Conservation (phyloP, 2,113 vertebrate species). For the Tenebrosternarchus preto region DNA sequence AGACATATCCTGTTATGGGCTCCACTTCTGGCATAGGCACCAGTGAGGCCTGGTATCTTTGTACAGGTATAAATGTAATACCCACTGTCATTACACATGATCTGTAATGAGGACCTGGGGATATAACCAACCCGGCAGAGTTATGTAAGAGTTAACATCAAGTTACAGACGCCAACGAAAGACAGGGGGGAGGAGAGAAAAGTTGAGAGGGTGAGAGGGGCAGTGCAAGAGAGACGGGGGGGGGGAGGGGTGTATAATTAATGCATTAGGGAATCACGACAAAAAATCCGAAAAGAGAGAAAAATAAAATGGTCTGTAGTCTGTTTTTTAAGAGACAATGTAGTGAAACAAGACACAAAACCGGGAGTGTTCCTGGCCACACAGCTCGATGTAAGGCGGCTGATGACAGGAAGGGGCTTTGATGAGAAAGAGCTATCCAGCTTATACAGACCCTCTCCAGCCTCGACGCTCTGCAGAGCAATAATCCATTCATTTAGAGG, state of each 20-base stretch:
- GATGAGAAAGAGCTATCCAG: not conserved
- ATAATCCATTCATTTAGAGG: slow-evolving; percentile 19
- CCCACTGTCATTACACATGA: slow-evolving; percentile 56
- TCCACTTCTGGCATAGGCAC: slow-evolving; percentile 53
- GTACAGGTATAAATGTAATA: slow-evolving; percentile 63
- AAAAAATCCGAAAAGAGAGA: not conserved
- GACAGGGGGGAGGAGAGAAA: not conserved
- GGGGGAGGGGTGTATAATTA: not conserved
- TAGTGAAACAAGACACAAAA: not conserved
- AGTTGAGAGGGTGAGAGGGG: not conserved
- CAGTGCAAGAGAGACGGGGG: not conserved
- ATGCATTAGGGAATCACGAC: not conserved
- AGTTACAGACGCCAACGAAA: slow-evolving; percentile 21
- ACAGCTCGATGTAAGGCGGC: not conserved
- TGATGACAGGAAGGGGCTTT: not conserved
- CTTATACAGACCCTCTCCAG: not conserved
- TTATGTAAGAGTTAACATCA: slow-evolving; percentile 54
- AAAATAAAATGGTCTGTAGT: not conserved
- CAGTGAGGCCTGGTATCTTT: slow-evolving; percentile 32
- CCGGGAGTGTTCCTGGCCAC: not conserved
- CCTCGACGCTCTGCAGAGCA: slow-evolving; percentile 9
- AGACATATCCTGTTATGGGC: slow-evolving; percentile 34
- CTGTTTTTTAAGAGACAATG: not conserved
- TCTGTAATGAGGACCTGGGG: slow-evolving; percentile 42
- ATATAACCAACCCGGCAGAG: slow-evolving; percentile 32